phyloP scores from a whole-genome alignment of 2,888 invertebrate species.

The Linnaemya vulpina region DNA sequence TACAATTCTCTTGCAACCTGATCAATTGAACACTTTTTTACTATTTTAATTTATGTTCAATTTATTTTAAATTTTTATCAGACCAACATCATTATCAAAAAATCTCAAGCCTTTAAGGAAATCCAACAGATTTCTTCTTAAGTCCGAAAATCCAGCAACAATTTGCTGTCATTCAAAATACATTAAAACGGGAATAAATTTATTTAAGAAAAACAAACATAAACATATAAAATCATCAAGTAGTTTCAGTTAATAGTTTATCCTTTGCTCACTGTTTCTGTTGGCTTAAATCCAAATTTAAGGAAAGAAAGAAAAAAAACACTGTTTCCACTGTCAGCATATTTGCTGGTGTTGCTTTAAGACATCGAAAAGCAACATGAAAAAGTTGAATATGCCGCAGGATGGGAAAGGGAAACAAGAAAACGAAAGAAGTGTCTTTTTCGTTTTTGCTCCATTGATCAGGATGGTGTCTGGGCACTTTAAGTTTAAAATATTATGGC shows the following conservation, averaged over 20 bases:
- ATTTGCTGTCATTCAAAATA: constrained; percentile 37
- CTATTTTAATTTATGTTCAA: neutral
- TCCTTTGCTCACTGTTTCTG: neutral
- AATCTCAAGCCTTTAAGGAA: neutral
- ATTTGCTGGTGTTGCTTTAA: constrained; percentile 21
- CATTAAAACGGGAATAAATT: constrained; percentile 49
- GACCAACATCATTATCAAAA: neutral
- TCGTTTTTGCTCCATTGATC: constrained; percentile 40
- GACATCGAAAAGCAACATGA: neutral
- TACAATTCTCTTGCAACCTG: too few relatives aligned
- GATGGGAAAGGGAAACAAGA: neutral
- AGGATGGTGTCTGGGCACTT: constrained; percentile 2
- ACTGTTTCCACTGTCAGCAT: constrained; percentile 33
- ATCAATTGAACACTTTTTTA: neutral
- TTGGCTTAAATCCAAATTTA: constrained; percentile 46
- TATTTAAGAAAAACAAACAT: constrained; percentile 5
- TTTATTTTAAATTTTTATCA: neutral
- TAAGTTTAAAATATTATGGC: constrained; percentile 25
- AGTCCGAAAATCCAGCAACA: constrained; percentile 27
- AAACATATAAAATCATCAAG: constrained; percentile 55
- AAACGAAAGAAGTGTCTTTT: constrained; percentile 1
- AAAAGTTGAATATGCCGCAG: constrained; percentile 1
- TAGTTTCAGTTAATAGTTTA: constrained; percentile 44
- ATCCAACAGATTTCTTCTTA: neutral
- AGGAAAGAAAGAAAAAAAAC: constrained; percentile 6